Conservation (phyloP, 2,888 invertebrate genomes). For the Pollenia amentaria region DNA sequence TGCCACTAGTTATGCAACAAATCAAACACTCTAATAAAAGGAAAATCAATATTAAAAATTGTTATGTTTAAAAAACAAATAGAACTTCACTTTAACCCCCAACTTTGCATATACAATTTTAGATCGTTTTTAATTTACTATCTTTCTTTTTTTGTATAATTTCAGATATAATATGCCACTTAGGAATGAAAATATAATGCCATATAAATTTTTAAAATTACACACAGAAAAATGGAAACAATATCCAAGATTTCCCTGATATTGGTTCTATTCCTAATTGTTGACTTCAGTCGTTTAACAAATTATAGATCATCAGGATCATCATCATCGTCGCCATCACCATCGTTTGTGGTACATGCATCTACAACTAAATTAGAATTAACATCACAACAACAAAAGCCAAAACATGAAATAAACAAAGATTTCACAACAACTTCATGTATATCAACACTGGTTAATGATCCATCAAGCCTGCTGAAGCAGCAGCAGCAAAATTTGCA, state of each 20-base stretch:
- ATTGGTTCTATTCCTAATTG: constrained; percentile 79
- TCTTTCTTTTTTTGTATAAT: constrained; percentile 21
- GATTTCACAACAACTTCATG: constrained; percentile 67
- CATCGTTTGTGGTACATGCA: constrained; percentile 50
- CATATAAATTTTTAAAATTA: constrained; percentile 81
- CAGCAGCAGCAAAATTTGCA: constrained; percentile 62
- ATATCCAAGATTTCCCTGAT: constrained; percentile 84
- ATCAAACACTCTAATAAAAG: no score
- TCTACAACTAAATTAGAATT: constrained; percentile 57
- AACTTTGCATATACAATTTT: not conserved
- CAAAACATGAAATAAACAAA: constrained; percentile 43
- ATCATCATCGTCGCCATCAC: not conserved
- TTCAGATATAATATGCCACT: constrained; percentile 82
- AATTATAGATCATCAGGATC: constrained; percentile 52
- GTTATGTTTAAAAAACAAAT: not conserved
- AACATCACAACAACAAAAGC: constrained; percentile 51
- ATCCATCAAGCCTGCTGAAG: constrained; percentile 55
- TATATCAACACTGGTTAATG: constrained; percentile 57
- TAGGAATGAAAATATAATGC: constrained; percentile 81
- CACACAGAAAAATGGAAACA: constrained; percentile 83
- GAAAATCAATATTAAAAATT: not conserved
- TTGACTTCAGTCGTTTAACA: constrained; percentile 68
- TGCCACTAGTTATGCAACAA: no score
- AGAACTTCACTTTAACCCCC: not conserved
- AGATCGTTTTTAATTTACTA: not conserved